Base-by-base conservation (phyloP, 2,888 invertebrate species). In the Sthenelais limicola region DNA sequence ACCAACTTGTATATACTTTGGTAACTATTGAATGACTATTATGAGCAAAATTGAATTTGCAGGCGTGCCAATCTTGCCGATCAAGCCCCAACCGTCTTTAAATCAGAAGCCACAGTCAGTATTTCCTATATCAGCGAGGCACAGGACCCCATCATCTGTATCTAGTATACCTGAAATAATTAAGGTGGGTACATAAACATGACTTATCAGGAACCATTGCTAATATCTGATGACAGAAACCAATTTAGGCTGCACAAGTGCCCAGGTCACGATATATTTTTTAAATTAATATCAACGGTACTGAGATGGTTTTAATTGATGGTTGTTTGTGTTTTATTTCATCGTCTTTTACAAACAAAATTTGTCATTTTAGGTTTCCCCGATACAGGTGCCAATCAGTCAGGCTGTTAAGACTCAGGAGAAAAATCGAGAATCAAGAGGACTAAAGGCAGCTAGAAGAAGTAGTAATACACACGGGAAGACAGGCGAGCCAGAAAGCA, bases 131-230 rank as follows among this genome's bases (percentile, higher is more conserved):
- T 32, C 68, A 9, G 54, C 47, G 49, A 33, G 26, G 26, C 18
- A 28, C 26, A 33, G n/a, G 26, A 58, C 2, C 28, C 28, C 32
- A 15, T 15, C 47, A 9, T 78, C 78, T 3, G 56, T 76, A 9
- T 80, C 80, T 0, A 74, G 73, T 24, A 68, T 79, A 21, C 80
- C 80, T n/a, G 75, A 80, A 56, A 80, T 80, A 30, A 76, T 80
- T 21, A 76, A 74, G 72, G 79, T 77, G 69, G 68, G 56, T 26
- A 18, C 21, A 18, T 18, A n/a, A 43, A n/a, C n/a, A 43, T n/a
- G n/a, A n/a, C n/a, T n/a, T n/a, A n/a, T n/a, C n/a, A n/a, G n/a
- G n/a, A n/a, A n/a, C n/a, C n/a, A n/a, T n/a, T n/a, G n/a, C n/a
- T n/a, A n/a, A n/a, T n/a, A n/a, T n/a, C n/a, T n/a, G n/a, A n/a